Percentiles rank a stretch among this genome's conserved stretches.
Conservation (phyloP, 2,888 invertebrate species). For the Dendrolimus houi region DNA sequence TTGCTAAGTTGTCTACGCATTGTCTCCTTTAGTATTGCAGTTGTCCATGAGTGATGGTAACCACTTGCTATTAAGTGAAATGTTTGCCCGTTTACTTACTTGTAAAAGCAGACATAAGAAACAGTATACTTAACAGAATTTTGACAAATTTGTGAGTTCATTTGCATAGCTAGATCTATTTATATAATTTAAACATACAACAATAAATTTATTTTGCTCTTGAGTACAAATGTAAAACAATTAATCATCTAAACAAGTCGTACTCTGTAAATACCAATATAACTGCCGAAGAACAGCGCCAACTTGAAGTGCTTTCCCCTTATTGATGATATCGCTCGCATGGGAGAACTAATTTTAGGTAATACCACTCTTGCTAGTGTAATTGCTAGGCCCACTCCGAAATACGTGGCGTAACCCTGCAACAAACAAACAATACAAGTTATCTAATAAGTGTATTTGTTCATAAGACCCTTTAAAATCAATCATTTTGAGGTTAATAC, state of each 20-base stretch:
- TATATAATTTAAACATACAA: neutral
- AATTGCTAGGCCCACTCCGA: slow-evolving; percentile 53
- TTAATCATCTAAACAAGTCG: slow-evolving; percentile 31
- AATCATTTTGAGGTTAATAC: neutral
- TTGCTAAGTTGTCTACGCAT: too few relatives aligned
- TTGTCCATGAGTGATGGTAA: too few relatives aligned
- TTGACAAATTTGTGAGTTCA: too few relatives aligned
- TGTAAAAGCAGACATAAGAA: too few relatives aligned
- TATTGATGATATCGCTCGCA: slow-evolving; percentile 47
- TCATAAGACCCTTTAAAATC: neutral
- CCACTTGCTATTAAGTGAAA: too few relatives aligned
- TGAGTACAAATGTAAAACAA: neutral
- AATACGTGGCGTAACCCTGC: slow-evolving; percentile 55
- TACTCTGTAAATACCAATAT: slow-evolving; percentile 75
- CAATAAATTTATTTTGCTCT: neutral
- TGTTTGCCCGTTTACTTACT: too few relatives aligned
- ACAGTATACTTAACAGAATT: too few relatives aligned
- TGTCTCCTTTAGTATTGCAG: too few relatives aligned
- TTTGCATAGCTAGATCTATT: too few relatives aligned
- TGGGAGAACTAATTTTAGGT: slow-evolving; percentile 44
- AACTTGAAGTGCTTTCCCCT: slow-evolving; percentile 52
- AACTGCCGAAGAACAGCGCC: slow-evolving; percentile 65
- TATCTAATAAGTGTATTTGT: neutral
- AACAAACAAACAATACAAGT: slow-evolving; percentile 13
- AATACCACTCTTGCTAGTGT: slow-evolving; percentile 44